Conservation (phyloP, 2,797 vertebrate species). For the Channa striata region DNA sequence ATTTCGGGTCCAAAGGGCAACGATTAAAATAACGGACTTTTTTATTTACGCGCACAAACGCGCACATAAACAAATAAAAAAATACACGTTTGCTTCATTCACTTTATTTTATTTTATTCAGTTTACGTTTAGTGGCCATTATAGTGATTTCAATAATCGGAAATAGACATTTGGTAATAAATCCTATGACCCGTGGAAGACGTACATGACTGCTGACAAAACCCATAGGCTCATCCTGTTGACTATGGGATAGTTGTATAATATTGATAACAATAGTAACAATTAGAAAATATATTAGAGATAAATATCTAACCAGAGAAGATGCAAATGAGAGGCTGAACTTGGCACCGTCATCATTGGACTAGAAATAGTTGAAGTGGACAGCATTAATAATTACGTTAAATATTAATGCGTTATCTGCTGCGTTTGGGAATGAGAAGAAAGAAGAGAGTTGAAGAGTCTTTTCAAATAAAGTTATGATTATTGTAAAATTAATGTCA, state of each 20-base stretch:
- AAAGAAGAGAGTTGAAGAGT: neutral
- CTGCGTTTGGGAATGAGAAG: constrained; percentile 31
- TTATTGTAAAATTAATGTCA: neutral
- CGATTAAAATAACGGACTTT: neutral
- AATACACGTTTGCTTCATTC: neutral
- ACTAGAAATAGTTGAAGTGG: constrained; percentile 22
- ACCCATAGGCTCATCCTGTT: neutral
- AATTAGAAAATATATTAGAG: constrained; percentile 20
- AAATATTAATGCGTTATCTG: constrained; percentile 45
- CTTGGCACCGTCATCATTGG: constrained; percentile 37
- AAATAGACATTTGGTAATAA: constrained; percentile 41
- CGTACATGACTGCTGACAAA: constrained; percentile 17
- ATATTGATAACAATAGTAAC: neutral
- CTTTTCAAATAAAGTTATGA: constrained; percentile 20
- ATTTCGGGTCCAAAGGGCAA: neutral
- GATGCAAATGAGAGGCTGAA: constrained; percentile 14
- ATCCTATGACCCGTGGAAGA: constrained; percentile 13
- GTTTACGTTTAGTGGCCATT: constrained; percentile 10
- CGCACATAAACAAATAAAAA: neutral
- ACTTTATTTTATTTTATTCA: neutral
- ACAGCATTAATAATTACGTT: constrained; percentile 47
- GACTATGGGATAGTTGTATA: neutral
- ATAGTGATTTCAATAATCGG: neutral
- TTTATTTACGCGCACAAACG: neutral
- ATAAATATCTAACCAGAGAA: constrained; percentile 13